These are phyloP conservation scores for Sander lucioperca DNA, from an alignment of 2,113 vertebrate species.

Conservation along the genomic window DNA sequence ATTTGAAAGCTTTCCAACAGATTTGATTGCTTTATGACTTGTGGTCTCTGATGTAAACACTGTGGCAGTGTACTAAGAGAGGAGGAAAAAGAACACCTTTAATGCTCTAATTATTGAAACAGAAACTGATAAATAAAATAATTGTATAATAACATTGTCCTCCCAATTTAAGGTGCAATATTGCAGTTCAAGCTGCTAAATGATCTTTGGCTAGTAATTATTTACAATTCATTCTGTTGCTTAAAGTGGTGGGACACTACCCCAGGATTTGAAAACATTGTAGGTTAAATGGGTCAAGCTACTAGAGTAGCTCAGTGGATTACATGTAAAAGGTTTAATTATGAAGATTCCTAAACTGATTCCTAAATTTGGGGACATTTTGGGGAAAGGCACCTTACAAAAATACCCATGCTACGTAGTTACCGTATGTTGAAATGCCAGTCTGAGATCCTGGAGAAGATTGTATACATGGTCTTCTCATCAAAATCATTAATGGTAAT, in stretches of 20 bases:
- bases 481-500: constrained; percentile 94
- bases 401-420: background rate
- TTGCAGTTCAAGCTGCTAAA: background rate
- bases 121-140: background rate
- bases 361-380: background rate
- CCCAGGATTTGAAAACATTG: background rate
- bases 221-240: background rate
- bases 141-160: background rate
- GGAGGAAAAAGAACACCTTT: background rate
- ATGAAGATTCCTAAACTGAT: background rate
- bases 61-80: constrained; percentile 4
- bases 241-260: background rate
- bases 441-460: constrained; percentile 91
- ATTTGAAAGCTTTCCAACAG: constrained; percentile 26
- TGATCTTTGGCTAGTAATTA: background rate
- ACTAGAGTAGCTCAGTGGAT: background rate
- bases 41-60: constrained; percentile 34
- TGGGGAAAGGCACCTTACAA: background rate
- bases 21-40: constrained; percentile 33
- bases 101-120: constrained; percentile 16
- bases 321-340: background rate
- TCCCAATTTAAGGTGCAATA: background rate
- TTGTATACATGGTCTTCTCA: constrained; percentile 90
- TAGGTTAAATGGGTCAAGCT: background rate
- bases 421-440: constrained; percentile 90